Percentiles rank a stretch among this genome's conserved stretches.
These are phyloP conservation scores for Lagodon rhomboides DNA, from an alignment of 2,797 vertebrate species.

Conservation along the genomic window DNA sequence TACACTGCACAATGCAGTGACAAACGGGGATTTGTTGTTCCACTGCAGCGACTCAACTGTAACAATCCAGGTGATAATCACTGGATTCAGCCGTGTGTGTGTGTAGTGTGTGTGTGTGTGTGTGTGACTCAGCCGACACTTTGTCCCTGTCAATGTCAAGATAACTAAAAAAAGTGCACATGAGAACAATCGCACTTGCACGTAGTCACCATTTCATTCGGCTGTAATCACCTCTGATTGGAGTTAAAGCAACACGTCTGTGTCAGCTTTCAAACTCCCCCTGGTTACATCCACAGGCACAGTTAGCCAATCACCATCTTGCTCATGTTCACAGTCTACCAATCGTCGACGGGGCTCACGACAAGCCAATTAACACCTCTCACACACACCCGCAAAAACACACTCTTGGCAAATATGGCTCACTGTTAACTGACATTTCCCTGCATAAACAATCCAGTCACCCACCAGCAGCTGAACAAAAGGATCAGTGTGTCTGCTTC, in stretches of 20 bases:
- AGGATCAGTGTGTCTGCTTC: constrained; percentile 26
- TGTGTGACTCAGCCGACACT: constrained; percentile 52
- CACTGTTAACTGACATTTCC: constrained; percentile 32
- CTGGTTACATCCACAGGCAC: constrained; percentile 41
- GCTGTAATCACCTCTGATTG: constrained; percentile 46
- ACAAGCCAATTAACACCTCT: constrained; percentile 61
- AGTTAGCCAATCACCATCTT: constrained; percentile 40
- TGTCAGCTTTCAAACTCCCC: constrained; percentile 47
- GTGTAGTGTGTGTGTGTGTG: constrained; percentile 22
- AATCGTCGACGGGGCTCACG: constrained; percentile 37
- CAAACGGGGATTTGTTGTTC: constrained; percentile 40
- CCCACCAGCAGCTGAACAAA: constrained; percentile 28
- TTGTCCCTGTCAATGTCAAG: constrained; percentile 49
- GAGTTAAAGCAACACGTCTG: constrained; percentile 39
- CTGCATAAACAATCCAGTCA: constrained; percentile 18
- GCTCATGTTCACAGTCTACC: constrained; percentile 44
- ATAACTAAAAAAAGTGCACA: constrained; percentile 48
- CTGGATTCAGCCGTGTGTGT: neutral
- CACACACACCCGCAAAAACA: constrained; percentile 3
- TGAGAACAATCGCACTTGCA: constrained; percentile 19
- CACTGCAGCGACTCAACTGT: constrained; percentile 25
- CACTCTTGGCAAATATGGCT: constrained; percentile 14
- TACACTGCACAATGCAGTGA: neutral
- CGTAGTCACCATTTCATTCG: neutral
- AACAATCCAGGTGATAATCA: constrained; percentile 51